These are phyloP conservation scores for Schizotus pectinicornis DNA, from an alignment of 2,888 invertebrate genomes.

Conservation along the genomic window DNA sequence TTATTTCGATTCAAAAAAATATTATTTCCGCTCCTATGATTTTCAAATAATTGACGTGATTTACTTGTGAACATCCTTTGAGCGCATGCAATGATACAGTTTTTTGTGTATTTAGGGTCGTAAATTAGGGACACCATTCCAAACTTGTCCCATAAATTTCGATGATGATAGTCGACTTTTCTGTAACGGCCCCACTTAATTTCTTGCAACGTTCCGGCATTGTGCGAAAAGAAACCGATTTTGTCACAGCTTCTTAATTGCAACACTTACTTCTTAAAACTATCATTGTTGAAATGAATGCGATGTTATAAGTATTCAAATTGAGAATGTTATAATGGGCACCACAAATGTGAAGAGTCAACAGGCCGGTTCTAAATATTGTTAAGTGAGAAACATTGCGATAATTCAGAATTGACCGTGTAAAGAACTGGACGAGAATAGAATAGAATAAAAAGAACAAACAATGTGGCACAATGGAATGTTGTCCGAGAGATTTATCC, in stretches of 20 bases:
- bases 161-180: too few species aligned
- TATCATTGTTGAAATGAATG: too few species aligned
- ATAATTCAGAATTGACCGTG: constrained; percentile 17
- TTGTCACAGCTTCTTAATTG: background rate
- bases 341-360: background rate
- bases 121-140: constrained; percentile 27
- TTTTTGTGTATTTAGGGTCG: constrained; percentile 23
- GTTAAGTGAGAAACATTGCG: constrained; percentile 7
- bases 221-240: background rate
- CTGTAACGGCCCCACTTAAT: too few species aligned
- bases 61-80: constrained; percentile 24
- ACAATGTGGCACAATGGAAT: constrained; percentile 13
- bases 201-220: background rate
- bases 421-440: constrained; percentile 15
- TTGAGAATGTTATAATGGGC: background rate
- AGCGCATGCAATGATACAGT: constrained; percentile 5
- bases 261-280: too few species aligned
- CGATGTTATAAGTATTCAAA: too few species aligned
- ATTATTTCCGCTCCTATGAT: constrained; percentile 50
- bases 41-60: constrained; percentile 38
- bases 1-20: constrained; percentile 49
- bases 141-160: constrained; percentile 11
- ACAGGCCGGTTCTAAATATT: constrained; percentile 4
- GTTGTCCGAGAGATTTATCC: background rate
- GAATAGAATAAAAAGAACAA: constrained; percentile 10